Base-by-base conservation (phyloP, 1,140 invertebrate genomes). In the Popillia japonica region DNA sequence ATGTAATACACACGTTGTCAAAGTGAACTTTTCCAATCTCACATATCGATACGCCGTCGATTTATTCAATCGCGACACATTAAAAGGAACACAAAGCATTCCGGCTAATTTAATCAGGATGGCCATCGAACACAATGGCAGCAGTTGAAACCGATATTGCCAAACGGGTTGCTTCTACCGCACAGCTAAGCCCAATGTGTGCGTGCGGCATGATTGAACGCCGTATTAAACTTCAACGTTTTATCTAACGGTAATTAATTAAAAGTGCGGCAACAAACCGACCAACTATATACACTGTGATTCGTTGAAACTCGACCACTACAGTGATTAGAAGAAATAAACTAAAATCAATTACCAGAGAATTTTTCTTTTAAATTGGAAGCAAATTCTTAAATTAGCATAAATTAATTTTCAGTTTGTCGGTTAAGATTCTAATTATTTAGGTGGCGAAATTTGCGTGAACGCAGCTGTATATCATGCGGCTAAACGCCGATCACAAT, bases 241-340 rank as follows among this genome's bases (percentile, higher is more conserved):
- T 73, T 42, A 73, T 73, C 72, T 42, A 73, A 73, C 20, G 14
- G 40, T 73, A 73, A 73, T 73, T 73, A 73, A 73, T 73, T 73
- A 73, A 73, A n/a, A 40, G 11, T 11, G 72, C 40, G n/a, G 61
- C 61, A 64, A 40, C 27, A 73, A 73, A 73, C n/a, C 72, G 72
- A 73, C 34, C 40, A 73, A 73, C 72, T 17, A 73, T 73, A 40
- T n/a, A n/a, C n/a, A n/a, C n/a, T n/a, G n/a, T n/a, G n/a, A n/a
- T n/a, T n/a, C n/a, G n/a, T n/a, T n/a, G n/a, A n/a, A n/a, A n/a
- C n/a, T n/a, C n/a, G n/a, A n/a, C n/a, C n/a, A n/a, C n/a, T n/a
- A n/a, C n/a, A n/a, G n/a, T n/a, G n/a, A n/a, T n/a, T n/a, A n/a
- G n/a, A n/a, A n/a, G n/a, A n/a, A n/a, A n/a, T n/a, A n/a, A n/a